phyloP scores from a whole-genome alignment of 1,140 invertebrate genomes.

The Lordiphosa mommai region DNA sequence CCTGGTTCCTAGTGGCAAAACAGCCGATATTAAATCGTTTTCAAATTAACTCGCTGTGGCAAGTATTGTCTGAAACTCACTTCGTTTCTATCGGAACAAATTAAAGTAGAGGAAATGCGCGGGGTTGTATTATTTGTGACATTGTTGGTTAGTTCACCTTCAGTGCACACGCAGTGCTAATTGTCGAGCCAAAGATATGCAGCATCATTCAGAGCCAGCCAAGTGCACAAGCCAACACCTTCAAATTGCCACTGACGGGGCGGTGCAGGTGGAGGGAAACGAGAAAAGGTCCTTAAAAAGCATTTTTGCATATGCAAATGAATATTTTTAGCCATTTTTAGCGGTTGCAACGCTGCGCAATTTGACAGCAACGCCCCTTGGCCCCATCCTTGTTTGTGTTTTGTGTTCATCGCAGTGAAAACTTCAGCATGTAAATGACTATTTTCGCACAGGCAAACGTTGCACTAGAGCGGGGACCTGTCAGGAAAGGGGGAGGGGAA shows the following conservation, averaged over 20 bases:
- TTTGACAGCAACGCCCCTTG: constrained; percentile 10
- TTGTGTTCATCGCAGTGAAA: constrained; percentile 46
- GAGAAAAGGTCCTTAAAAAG: constrained; percentile 1
- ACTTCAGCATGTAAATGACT: constrained; percentile 56
- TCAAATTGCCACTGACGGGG: constrained; percentile 8
- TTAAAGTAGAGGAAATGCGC: constrained; percentile 3
- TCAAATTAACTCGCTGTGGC: background rate
- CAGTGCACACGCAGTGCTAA: constrained; percentile 35
- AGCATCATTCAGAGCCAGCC: constrained; percentile 5
- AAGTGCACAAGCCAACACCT: constrained; percentile 7
- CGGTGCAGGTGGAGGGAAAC: background rate
- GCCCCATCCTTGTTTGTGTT: constrained; percentile 32
- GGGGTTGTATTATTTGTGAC: constrained; percentile 21
- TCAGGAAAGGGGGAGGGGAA: too few species aligned
- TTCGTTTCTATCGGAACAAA: too few species aligned
- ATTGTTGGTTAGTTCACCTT: constrained; percentile 9
- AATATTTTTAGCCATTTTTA: constrained; percentile 31
- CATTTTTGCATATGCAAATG: constrained; percentile 51
- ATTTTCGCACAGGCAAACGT: constrained; percentile 22
- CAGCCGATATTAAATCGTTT: constrained; percentile 10
- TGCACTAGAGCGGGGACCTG: too few species aligned
- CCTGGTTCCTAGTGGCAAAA: constrained; percentile 1
- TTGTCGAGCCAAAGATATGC: constrained; percentile 26
- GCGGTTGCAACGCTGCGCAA: constrained; percentile 20
- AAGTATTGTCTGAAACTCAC: too few species aligned